Percentiles rank a stretch among this genome's conserved stretches.
Conservation (phyloP, 2,888 invertebrate genomes). For the Sminthurides aquaticus region DNA sequence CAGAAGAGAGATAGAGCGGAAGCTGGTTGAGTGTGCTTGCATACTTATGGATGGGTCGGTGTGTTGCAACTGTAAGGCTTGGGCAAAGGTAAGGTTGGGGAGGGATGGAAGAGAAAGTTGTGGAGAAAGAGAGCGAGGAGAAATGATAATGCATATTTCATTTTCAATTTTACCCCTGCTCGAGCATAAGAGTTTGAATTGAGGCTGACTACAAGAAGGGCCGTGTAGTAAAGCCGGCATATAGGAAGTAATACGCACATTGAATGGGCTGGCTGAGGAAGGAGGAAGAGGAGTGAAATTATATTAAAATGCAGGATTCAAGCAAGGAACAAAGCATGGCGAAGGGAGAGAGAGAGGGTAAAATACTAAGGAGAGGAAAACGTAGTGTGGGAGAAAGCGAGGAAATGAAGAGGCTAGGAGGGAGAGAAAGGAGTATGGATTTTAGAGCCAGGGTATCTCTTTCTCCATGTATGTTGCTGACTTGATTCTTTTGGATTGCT, state of each 20-base stretch:
- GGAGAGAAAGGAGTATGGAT: too few relatives aligned
- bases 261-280: neutral
- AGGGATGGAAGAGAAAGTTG: neutral
- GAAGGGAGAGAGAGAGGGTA: too few relatives aligned
- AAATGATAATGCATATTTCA: constrained; percentile 40
- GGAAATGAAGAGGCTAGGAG: too few relatives aligned
- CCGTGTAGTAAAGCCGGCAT: neutral
- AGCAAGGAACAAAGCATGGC: too few relatives aligned
- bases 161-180: constrained; percentile 36
- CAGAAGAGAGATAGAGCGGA: constrained; percentile 3
- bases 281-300: constrained; percentile 16
- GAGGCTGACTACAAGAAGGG: neutral
- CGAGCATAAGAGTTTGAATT: neutral
- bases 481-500: too few relatives aligned
- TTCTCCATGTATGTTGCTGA: too few relatives aligned
- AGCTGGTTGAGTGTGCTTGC: neutral
- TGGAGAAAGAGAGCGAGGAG: constrained; percentile 2
- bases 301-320: too few relatives aligned
- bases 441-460: too few relatives aligned
- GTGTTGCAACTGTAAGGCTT: too few relatives aligned
- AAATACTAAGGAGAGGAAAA: too few relatives aligned
- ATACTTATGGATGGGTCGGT: neutral
- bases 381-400: too few relatives aligned
- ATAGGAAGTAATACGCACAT: neutral
- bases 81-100: neutral